These are phyloP conservation scores for Pelodiscus sinensis DNA, from an alignment of 2,113 vertebrate species.

Conservation along the genomic window DNA sequence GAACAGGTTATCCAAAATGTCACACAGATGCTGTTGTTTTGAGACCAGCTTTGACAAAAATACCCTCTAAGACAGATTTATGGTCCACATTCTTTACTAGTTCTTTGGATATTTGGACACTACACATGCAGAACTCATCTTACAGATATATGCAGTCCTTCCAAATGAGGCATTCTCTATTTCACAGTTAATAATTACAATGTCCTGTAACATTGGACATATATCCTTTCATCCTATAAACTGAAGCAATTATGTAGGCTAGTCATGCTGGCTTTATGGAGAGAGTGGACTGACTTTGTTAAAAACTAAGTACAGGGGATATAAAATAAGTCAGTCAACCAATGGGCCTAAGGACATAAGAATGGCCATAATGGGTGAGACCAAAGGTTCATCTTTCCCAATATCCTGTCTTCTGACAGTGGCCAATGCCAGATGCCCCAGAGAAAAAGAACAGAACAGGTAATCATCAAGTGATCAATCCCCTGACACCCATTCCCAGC, in stretches of 20 bases:
- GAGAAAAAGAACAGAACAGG: too few species aligned
- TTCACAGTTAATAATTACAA: constrained; percentile 5
- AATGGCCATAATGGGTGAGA: too few species aligned
- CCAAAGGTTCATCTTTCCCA: too few species aligned
- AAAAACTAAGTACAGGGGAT: constrained; percentile 16
- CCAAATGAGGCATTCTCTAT: constrained; percentile 17
- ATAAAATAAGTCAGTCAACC: constrained; percentile 7
- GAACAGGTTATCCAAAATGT: constrained; percentile 17
- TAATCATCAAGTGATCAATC: too few species aligned
- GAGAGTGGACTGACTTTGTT: constrained; percentile 20
- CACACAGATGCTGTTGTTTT: constrained; percentile 6
- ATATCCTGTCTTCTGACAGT: too few species aligned
- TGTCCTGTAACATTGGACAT: neutral
- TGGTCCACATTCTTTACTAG: neutral
- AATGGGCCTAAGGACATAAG: neutral
- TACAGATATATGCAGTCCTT: constrained; percentile 42
- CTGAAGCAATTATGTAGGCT: neutral
- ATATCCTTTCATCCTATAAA: neutral
- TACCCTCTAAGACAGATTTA: constrained; percentile 37
- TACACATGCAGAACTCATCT: constrained; percentile 28
- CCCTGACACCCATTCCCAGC: too few species aligned
- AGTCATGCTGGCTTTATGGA: neutral
- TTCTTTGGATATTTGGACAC: constrained; percentile 32
- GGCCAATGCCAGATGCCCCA: too few species aligned
- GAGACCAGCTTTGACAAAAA: constrained; percentile 46